phyloP scores from a whole-genome alignment of 2,113 vertebrate species.

The Blennius ocellaris region DNA sequence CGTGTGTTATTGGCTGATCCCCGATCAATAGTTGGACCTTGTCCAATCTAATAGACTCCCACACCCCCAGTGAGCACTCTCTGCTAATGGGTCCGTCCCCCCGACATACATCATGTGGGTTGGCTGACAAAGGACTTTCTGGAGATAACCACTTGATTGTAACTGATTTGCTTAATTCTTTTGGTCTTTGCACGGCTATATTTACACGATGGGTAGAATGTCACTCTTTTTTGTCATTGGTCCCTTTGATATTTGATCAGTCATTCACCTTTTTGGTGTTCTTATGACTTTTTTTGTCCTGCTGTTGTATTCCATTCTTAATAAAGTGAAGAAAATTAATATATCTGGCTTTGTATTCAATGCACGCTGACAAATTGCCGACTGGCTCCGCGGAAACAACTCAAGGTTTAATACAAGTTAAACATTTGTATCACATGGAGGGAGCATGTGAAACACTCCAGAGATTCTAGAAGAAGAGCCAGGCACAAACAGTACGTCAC shows the following conservation, averaged over 20 bases:
- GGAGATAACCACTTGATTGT: constrained; percentile 68
- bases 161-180: constrained; percentile 58
- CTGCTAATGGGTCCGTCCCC: constrained; percentile 42
- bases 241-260: constrained; percentile 77
- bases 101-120: constrained; percentile 40
- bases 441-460: no score
- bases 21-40: constrained; percentile 69
- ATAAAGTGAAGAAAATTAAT: constrained; percentile 79
- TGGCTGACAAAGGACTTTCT: constrained; percentile 49
- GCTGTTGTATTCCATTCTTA: constrained; percentile 86
- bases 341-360: constrained; percentile 25
- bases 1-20: constrained; percentile 73
- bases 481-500: no score
- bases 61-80: constrained; percentile 35
- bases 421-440: no score
- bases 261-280: constrained; percentile 80
- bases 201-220: constrained; percentile 70
- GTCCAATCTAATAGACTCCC: constrained; percentile 60
- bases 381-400: no score
- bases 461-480: no score
- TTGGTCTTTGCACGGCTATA: constrained; percentile 68
- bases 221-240: constrained; percentile 65
- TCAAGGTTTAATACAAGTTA: no score
- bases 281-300: constrained; percentile 81
- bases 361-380: no score